Evolutionary conservation across 2,888 invertebrate genomes (phyloP).

Genomic region (Leptothorax acervorum): DNA sequence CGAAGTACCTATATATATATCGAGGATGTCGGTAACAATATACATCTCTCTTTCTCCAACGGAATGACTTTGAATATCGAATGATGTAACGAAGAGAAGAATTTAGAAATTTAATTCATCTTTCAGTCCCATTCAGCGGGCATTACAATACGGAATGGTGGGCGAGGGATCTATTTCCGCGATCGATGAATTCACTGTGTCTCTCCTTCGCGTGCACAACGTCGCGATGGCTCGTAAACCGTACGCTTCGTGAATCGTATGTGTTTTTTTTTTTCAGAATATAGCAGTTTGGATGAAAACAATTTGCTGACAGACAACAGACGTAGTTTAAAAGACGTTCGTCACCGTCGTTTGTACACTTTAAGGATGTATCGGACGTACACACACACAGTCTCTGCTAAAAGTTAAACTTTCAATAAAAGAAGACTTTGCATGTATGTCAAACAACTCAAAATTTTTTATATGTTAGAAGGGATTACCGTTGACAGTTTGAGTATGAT

Average conservation of each 20-base stretch:
- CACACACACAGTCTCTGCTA: too few relatives aligned
- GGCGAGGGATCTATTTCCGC: conserved; percentile 34
- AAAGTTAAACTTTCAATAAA: too few relatives aligned
- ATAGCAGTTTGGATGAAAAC: conserved; percentile 3
- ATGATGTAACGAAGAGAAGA: conserved; percentile 1
- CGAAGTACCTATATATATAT: not conserved
- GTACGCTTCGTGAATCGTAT: not conserved
- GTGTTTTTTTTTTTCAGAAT: not conserved
- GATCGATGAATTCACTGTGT: not conserved
- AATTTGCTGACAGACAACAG: conserved; percentile 39
- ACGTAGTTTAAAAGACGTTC: conserved; percentile 42
- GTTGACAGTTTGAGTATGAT: too few relatives aligned
- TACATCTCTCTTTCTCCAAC: not conserved
- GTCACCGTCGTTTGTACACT: conserved; percentile 18
- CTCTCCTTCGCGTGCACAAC: not conserved
- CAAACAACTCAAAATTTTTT: too few relatives aligned
- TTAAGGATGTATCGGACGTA: not conserved
- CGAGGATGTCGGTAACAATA: not conserved
- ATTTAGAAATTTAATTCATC: conserved; percentile 14
- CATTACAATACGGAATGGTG: not conserved
- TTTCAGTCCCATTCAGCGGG: not conserved
- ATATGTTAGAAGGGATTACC: too few relatives aligned
- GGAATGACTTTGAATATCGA: not conserved
- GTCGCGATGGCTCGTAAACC: not conserved
- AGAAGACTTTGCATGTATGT: too few relatives aligned